A percentile compares a stretch with the other conserved stretches of the same genome.
phyloP scores from a whole-genome alignment of 2,113 vertebrate species.

The Pseudonaja textilis region DNA sequence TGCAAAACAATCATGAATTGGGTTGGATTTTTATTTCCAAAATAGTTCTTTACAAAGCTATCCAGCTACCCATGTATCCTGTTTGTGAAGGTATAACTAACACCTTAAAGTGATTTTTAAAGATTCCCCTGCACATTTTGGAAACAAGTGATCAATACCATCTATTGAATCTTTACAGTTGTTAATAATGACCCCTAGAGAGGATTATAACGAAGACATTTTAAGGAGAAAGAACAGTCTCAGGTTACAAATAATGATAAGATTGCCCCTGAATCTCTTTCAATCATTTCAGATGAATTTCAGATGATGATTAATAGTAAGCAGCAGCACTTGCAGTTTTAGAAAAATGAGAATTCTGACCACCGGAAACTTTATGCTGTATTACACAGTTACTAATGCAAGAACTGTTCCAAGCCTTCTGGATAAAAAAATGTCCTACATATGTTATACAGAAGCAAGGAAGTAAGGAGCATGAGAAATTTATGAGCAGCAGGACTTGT shows the following conservation, averaged over 20 bases:
- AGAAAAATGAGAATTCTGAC: background rate
- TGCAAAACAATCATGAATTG: background rate
- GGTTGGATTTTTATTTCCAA: background rate
- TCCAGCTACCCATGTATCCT: background rate
- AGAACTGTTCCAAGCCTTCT: background rate
- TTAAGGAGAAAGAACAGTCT: background rate
- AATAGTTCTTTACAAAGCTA: background rate
- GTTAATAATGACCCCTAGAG: background rate
- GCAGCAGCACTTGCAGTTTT: background rate
- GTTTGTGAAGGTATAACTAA: background rate
- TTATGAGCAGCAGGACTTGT: background rate
- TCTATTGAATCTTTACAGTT: background rate
- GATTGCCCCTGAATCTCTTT: background rate
- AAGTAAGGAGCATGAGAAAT: background rate
- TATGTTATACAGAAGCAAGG: background rate
- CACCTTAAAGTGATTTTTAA: background rate
- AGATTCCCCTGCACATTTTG: background rate
- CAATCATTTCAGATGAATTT: background rate
- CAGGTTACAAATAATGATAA: background rate
- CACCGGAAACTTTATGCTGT: no score
- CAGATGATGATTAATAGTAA: background rate
- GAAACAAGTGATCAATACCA: background rate
- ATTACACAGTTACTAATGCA: background rate
- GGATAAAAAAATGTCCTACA: background rate
- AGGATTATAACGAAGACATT: background rate